These are phyloP conservation scores for Pangasius macronema DNA, from an alignment of 2,797 vertebrate genomes.

Conservation along the genomic window DNA sequence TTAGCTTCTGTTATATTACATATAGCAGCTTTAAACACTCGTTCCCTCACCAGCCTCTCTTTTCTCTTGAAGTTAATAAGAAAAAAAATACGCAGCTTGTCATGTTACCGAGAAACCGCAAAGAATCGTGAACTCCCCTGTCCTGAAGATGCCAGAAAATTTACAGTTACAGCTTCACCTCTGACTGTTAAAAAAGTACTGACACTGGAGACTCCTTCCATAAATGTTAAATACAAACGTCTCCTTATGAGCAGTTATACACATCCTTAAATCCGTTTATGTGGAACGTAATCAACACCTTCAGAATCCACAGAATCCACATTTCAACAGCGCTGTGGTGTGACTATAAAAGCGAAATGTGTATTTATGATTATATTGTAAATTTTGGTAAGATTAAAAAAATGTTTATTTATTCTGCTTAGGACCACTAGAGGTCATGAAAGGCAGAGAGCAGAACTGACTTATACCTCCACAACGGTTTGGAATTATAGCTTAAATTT, in stretches of 20 bases:
- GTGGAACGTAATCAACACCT: background rate
- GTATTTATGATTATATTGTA: background rate
- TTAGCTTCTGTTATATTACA: too few species aligned
- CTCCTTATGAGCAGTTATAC: background rate
- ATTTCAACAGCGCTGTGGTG: background rate
- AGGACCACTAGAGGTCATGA: background rate
- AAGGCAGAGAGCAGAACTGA: background rate
- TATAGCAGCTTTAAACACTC: background rate
- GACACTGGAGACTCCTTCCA: slow-evolving; percentile 13
- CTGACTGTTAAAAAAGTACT: background rate
- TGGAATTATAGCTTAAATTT: background rate
- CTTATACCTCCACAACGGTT: background rate
- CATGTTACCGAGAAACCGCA: background rate
- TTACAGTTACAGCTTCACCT: background rate
- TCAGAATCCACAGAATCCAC: background rate
- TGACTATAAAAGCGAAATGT: background rate
- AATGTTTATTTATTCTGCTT: background rate
- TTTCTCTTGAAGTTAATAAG: background rate
- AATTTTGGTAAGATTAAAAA: background rate
- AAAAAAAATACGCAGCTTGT: background rate
- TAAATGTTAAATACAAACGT: background rate
- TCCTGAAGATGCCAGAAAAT: background rate
- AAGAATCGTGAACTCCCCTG: background rate
- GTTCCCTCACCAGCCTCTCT: background rate
- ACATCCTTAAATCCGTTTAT: background rate